Base-by-base conservation (phyloP, 2,113 vertebrate genomes). In the Centrocercus urophasianus region DNA sequence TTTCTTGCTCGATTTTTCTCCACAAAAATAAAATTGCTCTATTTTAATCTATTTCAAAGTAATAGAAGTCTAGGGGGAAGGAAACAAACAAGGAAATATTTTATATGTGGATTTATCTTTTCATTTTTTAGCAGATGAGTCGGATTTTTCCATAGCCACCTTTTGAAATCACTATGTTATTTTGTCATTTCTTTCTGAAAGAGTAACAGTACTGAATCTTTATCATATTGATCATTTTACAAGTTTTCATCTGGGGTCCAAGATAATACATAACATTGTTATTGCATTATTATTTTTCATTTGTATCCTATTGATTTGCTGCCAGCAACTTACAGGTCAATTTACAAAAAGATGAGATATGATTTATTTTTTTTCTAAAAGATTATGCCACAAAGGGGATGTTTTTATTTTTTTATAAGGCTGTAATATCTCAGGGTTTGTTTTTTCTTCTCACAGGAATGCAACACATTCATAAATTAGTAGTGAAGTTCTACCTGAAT, bases 241-340 rank as follows among this genome's bases (percentile, higher is more conserved):
- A 84, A 90, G 36, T 90, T 97, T 97, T 92, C 64, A 10, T 74
- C 83, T 94, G 45, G 63, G 85, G 82, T 70, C 86, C 74, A 50
- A 75, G 92, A 90, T 93, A 94, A 97, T 93, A 91, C 88, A 88
- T 64, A 95, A 42, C 85, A 45, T 93, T 85, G 88, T 94, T 96
- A 97, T 93, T 94, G 79, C 86, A 74, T 96, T 97, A 96, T 97
- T 97, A 96, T 96, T 97, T 97, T 98, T 97, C 91, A 97, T 96
- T 97, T 96, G 93, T 79, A 92, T 87, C 61, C 60, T 72, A 96
- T 89, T 93, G 96, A 97, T 97, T 97, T 97, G 95, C 93, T 97
- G 96, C 93, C 93, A 96, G 91, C 83, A 95, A 95, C 83, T 91
- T 94, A 95, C 90, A 97, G 91, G 83, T 97, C 91, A 98, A 95